Percentiles rank a stretch among this genome's conserved stretches.
Evolutionary conservation across 2,888 invertebrate species (phyloP).

Genomic region (Tenthredo scrophulariae): DNA sequence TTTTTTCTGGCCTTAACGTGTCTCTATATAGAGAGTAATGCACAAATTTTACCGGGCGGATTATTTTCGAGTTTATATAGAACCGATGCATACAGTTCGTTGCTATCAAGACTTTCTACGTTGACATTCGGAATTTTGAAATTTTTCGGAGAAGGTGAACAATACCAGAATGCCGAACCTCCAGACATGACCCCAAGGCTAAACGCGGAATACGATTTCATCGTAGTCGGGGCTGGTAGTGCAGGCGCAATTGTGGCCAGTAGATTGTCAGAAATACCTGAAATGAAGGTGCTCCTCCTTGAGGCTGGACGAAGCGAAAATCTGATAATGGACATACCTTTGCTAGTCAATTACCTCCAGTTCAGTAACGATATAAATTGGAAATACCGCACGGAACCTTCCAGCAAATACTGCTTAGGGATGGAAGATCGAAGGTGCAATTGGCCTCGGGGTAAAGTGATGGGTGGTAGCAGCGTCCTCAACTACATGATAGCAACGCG

Average conservation of each 20-base stretch:
- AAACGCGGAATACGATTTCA: constrained; percentile 86
- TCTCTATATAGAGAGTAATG: neutral
- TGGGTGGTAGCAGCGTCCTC: constrained; percentile 90
- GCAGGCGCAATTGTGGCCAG: constrained; percentile 89
- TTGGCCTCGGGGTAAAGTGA: constrained; percentile 84
- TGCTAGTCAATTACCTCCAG: constrained; percentile 87
- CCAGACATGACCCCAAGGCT: constrained; percentile 78
- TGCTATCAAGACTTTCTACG: neutral
- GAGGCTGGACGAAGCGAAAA: constrained; percentile 87
- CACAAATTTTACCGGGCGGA: neutral
- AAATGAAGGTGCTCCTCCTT: constrained; percentile 85
- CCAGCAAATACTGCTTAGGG: constrained; percentile 84
- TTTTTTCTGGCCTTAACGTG: neutral
- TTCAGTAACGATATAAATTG: constrained; percentile 86
- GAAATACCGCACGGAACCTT: constrained; percentile 90
- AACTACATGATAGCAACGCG: constrained; percentile 91
- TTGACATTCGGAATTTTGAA: constrained; percentile 73
- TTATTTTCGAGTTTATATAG: neutral
- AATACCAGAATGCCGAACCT: constrained; percentile 80
- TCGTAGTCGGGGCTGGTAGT: constrained; percentile 89
- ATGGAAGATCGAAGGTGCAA: constrained; percentile 72
- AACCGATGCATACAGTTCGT: neutral
- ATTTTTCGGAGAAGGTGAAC: constrained; percentile 80
- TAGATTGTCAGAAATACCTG: constrained; percentile 85
- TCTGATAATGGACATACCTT: constrained; percentile 87